Evolutionary conservation across 2,113 vertebrate species (phyloP).

Genomic region (Rhinopithecus roxellana): DNA sequence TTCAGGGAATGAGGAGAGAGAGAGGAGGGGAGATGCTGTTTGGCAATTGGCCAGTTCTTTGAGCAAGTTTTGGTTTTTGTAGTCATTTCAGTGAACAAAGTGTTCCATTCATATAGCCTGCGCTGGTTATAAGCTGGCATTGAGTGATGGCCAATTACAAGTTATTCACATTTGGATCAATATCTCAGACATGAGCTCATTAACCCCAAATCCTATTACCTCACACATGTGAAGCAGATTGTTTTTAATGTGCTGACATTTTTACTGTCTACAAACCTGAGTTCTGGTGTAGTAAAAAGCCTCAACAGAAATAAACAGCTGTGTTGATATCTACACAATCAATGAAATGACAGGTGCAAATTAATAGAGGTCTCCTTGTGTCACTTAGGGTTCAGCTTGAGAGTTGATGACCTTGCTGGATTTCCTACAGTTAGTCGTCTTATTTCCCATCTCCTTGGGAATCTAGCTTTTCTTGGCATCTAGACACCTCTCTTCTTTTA

Average conservation of each 20-base stretch:
- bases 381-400: background rate
- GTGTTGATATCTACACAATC: background rate
- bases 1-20: background rate
- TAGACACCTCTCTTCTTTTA: background rate
- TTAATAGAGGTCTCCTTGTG: background rate
- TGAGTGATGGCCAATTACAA: slow-evolving; percentile 61
- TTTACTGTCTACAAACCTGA: slow-evolving; percentile 55
- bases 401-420: background rate
- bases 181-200: slow-evolving; percentile 67
- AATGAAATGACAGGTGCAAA: background rate
- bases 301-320: background rate
- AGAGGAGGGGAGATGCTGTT: background rate
- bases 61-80: slow-evolving; percentile 37
- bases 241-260: slow-evolving; percentile 64
- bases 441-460: background rate
- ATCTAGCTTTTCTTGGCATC: background rate
- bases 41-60: slow-evolving; percentile 38
- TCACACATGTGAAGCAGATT: slow-evolving; percentile 67
- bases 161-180: slow-evolving; percentile 63
- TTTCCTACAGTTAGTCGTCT: background rate
- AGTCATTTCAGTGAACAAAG: slow-evolving; percentile 51
- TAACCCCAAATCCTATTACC: slow-evolving; percentile 65
- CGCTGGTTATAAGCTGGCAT: slow-evolving; percentile 28
- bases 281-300: slow-evolving; percentile 41
- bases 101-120: background rate